A percentile compares a stretch with the other conserved stretches of the same genome.
phyloP scores from a whole-genome alignment of 2,888 invertebrate species.

The Escarpia spicata region DNA sequence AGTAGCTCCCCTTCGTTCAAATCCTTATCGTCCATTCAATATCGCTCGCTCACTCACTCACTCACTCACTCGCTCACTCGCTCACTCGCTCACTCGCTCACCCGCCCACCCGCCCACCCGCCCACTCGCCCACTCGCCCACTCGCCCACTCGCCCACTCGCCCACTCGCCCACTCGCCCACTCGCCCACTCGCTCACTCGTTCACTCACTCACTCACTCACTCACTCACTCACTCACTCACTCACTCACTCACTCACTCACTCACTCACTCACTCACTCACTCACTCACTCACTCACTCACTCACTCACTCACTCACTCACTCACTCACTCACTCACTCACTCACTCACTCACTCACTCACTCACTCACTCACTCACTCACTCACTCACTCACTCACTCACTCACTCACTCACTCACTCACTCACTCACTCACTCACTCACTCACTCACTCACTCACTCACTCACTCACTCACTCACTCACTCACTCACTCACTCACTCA shows the following conservation, averaged over 20 bases:
- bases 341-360: background rate
- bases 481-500: too few relatives aligned
- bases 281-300: background rate
- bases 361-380: background rate
- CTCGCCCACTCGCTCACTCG: slow-evolving; percentile 22
- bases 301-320: background rate
- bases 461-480: too few relatives aligned
- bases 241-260: background rate
- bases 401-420: too few relatives aligned
- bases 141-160: background rate
- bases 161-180: slow-evolving; percentile 23
- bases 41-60: slow-evolving; percentile 14
- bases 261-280: background rate
- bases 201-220: background rate
- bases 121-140: background rate
- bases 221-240: background rate
- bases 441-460: too few relatives aligned
- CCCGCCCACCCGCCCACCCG: slow-evolving; percentile 13
- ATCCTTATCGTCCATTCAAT: slow-evolving; percentile 3
- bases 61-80: background rate
- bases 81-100: background rate
- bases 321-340: background rate
- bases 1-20: background rate
- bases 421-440: too few relatives aligned
- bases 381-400: background rate